Percentiles rank a stretch among this genome's conserved stretches.
Evolutionary conservation across 2,113 vertebrate species (phyloP).

Genomic region (Cottus gobio): DNA sequence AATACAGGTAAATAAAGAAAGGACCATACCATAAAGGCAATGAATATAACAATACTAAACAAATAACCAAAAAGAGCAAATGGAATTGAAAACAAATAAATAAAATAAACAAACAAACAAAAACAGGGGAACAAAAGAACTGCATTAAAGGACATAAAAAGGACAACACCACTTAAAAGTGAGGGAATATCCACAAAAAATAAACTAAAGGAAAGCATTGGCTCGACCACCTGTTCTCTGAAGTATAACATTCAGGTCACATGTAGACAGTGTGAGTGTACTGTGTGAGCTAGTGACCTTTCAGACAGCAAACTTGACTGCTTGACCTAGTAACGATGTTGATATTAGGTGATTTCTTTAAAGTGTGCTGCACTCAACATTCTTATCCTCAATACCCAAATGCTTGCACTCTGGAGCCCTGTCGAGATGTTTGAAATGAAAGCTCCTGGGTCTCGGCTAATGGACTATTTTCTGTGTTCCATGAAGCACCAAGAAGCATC

Average conservation of each 20-base stretch:
- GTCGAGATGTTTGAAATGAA: constrained; percentile 42
- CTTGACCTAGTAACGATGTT: constrained; percentile 4
- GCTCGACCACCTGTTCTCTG: constrained; percentile 5
- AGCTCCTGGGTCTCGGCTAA: constrained; percentile 41
- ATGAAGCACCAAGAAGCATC: constrained; percentile 25
- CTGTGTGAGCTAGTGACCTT: background rate
- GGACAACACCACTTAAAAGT: no score
- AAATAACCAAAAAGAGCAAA: no score
- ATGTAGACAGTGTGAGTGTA: background rate
- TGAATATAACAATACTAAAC: no score
- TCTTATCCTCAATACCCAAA: constrained; percentile 19
- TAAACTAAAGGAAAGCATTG: background rate
- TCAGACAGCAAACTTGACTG: constrained; percentile 23
- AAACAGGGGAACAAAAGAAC: no score
- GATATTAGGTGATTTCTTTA: constrained; percentile 20
- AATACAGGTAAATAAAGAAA: no score
- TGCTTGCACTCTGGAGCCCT: constrained; percentile 25
- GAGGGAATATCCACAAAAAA: background rate
- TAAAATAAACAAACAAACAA: no score
- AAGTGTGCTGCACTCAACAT: constrained; percentile 15
- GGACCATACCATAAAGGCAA: no score
- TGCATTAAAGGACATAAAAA: no score
- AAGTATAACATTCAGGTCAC: background rate
- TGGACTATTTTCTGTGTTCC: constrained; percentile 35
- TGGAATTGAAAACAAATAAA: no score